Evolutionary conservation across 2,113 vertebrate species (phyloP).

Genomic region (Calyptomena viridis): DNA sequence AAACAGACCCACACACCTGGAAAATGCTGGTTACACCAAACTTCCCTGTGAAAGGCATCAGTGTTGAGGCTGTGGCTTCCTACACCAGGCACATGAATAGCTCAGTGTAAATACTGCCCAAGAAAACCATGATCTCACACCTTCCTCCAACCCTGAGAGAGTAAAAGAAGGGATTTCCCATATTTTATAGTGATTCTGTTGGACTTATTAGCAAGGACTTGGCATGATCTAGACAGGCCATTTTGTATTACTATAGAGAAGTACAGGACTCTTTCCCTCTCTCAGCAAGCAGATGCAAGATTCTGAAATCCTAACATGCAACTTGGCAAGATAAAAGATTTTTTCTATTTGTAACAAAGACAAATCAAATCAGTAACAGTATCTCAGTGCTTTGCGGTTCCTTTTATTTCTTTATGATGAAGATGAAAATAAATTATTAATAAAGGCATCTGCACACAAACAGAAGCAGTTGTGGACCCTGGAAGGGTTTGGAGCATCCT

Average conservation of each 20-base stretch:
- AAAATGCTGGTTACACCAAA: not conserved
- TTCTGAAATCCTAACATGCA: not conserved
- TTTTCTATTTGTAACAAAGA: not conserved
- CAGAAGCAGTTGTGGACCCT: not conserved
- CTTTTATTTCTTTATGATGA: not conserved
- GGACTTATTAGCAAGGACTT: not conserved
- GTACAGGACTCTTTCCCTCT: not conserved
- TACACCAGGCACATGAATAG: not conserved
- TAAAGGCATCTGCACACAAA: not conserved
- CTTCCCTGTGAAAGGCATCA: not conserved
- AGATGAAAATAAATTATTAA: not conserved
- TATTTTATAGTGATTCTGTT: not conserved
- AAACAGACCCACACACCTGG: not conserved
- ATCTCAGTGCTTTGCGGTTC: not conserved
- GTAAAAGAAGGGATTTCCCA: not conserved
- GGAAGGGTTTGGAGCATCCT: not conserved
- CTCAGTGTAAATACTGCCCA: not conserved
- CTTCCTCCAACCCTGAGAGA: not conserved
- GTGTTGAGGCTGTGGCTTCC: not conserved
- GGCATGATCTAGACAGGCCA: not conserved
- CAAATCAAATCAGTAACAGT: not conserved
- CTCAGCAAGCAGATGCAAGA: not conserved
- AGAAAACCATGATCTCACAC: not conserved
- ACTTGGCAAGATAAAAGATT: not conserved
- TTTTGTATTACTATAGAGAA: not conserved